A percentile compares a stretch with the other conserved stretches of the same genome.
Conservation (phyloP, 2,797 vertebrate genomes). For the Dromococcyx pavoninus region DNA sequence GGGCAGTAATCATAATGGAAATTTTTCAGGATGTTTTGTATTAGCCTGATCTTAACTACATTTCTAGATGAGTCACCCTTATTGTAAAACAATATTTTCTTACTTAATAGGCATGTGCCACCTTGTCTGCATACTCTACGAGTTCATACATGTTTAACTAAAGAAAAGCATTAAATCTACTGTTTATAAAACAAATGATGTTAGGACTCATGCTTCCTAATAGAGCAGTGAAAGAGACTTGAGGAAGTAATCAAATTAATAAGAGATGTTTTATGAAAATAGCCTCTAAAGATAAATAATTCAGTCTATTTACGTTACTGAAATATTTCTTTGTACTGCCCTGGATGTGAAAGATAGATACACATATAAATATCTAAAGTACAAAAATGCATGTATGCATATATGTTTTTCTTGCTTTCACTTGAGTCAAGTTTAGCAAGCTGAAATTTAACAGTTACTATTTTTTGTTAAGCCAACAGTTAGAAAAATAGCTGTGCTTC, state of each 20-base stretch:
- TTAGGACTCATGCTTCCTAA: background rate
- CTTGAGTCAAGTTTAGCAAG: constrained; percentile 3
- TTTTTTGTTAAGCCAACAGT: background rate
- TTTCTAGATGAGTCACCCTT: constrained; percentile 69
- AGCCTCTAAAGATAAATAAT: constrained; percentile 9
- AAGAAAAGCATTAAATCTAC: constrained; percentile 26
- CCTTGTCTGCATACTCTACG: constrained; percentile 57
- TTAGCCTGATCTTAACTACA: constrained; percentile 57
- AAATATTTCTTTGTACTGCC: background rate
- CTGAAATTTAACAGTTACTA: constrained; percentile 32
- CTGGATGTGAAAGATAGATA: background rate
- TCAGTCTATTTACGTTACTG: background rate
- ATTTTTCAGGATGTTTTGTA: constrained; percentile 65
- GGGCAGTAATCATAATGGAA: constrained; percentile 41
- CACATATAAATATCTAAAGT: background rate
- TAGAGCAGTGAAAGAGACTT: background rate
- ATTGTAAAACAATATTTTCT: constrained; percentile 58
- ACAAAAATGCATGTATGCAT: background rate
- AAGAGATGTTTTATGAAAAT: background rate
- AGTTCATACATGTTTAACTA: constrained; percentile 42
- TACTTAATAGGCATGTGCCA: constrained; percentile 49
- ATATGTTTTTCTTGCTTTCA: constrained; percentile 12
- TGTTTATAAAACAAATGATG: constrained; percentile 31
- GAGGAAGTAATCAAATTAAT: background rate
- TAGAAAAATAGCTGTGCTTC: constrained; percentile 2